Percentiles rank a stretch among this genome's conserved stretches.
phyloP scores from a whole-genome alignment of 2,113 vertebrate species.

The Isichthys henryi region DNA sequence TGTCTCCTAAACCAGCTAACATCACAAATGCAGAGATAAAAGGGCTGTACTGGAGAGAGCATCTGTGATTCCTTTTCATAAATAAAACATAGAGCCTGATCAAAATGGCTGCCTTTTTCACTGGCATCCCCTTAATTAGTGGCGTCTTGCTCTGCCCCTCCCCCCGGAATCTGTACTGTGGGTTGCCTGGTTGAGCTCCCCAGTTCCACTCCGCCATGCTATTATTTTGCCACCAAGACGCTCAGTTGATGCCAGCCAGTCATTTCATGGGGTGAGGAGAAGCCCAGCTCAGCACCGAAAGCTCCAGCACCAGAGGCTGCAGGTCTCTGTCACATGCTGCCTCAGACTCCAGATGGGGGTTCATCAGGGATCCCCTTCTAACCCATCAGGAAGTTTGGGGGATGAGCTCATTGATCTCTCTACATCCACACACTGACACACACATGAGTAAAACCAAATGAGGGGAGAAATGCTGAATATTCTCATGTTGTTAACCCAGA shows the following conservation, averaged over 20 bases:
- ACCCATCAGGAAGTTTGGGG: neutral
- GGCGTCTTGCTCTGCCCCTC: neutral
- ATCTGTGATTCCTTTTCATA: slow-evolving; percentile 21
- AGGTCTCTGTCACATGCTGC: neutral
- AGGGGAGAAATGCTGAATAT: neutral
- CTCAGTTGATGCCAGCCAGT: neutral
- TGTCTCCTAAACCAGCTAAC: neutral
- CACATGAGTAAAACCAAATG: neutral
- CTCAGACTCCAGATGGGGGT: neutral
- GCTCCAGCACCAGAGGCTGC: neutral
- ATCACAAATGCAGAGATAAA: slow-evolving; percentile 3
- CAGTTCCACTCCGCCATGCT: neutral
- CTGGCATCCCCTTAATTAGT: neutral
- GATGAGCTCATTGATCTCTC: neutral
- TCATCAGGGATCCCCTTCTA: neutral
- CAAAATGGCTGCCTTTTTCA: neutral
- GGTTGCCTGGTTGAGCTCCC: neutral
- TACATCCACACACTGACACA: neutral
- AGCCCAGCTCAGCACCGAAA: neutral
- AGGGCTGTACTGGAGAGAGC: slow-evolving; percentile 16
- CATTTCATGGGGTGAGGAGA: neutral
- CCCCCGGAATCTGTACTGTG: neutral
- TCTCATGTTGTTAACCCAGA: neutral
- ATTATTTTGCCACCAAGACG: neutral
- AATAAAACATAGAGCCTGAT: slow-evolving; percentile 17